Conservation (phyloP, 1,140 invertebrate genomes). For the fruit fly (Drosophila melanogaster) region Release_6_plus_ISO1_MT NC_004354.4:6789501-6790000, state of each 20-base stretch:
- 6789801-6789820: constrained; percentile 37
- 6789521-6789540: not conserved
- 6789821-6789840: constrained; percentile 70
- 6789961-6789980: constrained; percentile 55
- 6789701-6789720: constrained; percentile 20
- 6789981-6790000: constrained; percentile 46
- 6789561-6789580: not conserved
- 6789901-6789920: constrained; percentile 8
- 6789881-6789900: constrained; percentile 66
- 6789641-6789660: not conserved
- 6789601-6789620: constrained; percentile 3
- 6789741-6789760: constrained; percentile 7
- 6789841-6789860: constrained; percentile 73
- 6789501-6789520: too few species aligned
- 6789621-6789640: not conserved
- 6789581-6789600: constrained; percentile 6
- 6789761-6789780: constrained; percentile 3
- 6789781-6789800: constrained; percentile 12
- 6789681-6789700: constrained; percentile 3
- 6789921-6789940: constrained; percentile 1
- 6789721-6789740: constrained; percentile 29
- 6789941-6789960: constrained; percentile 9
- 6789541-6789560: not conserved
- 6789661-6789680: constrained; percentile 4
- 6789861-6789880: constrained; percentile 79